Percentiles rank a stretch among this genome's conserved stretches.
phyloP scores from a whole-genome alignment of 2,888 invertebrate species.

The Cinara cedri region DNA sequence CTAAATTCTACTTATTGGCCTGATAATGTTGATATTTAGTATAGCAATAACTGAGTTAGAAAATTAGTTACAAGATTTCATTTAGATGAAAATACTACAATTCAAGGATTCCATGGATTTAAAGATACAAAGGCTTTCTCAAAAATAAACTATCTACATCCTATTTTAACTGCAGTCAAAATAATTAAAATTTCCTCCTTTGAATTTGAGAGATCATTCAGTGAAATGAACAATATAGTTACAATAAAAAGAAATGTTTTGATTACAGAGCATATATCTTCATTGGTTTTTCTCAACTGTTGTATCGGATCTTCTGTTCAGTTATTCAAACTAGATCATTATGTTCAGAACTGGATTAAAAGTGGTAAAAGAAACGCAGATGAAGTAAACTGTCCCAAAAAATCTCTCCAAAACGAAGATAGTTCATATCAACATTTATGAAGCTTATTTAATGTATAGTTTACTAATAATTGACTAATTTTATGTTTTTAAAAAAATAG shows the following conservation, averaged over 20 bases:
- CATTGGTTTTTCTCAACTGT: constrained; percentile 9
- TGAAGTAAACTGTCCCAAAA: too few species aligned
- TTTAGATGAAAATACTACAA: constrained; percentile 18
- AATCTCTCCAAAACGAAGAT: too few species aligned
- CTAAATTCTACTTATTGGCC: neutral
- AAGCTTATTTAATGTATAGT: too few species aligned
- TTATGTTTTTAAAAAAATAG: too few species aligned
- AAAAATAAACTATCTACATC: neutral
- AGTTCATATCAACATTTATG: too few species aligned
- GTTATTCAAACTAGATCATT: neutral
- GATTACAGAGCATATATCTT: too few species aligned
- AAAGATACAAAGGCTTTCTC: constrained; percentile 6
- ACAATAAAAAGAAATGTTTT: neutral
- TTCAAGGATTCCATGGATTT: constrained; percentile 9
- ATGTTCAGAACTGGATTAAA: constrained; percentile 2
- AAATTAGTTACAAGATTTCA: constrained; percentile 1
- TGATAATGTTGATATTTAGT: neutral
- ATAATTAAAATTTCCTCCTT: constrained; percentile 12
- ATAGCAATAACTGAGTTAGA: neutral
- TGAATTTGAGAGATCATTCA: constrained; percentile 18
- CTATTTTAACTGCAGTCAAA: constrained; percentile 18
- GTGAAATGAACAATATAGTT: neutral
- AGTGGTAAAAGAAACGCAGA: neutral
- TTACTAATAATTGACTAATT: too few species aligned
- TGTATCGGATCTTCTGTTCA: too few species aligned